Conservation (phyloP, 37 sponge, comb jelly and placozoan species). For the Theonella swinhoei region DNA sequence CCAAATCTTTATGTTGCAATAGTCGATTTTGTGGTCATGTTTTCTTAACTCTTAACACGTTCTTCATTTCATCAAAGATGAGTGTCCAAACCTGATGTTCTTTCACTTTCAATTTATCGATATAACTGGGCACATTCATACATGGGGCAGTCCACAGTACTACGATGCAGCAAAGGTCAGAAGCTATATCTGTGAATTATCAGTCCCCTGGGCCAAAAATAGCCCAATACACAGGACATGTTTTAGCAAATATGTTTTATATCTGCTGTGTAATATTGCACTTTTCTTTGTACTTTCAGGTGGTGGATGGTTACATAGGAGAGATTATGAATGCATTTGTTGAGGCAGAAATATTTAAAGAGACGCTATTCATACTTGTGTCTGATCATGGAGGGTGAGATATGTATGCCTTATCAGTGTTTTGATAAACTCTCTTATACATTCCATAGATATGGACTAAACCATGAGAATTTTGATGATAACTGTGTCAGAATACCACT, state of each 20-base stretch:
- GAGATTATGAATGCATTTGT: constrained; percentile 3
- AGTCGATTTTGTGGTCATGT: no score
- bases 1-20: no score
- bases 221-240: no score
- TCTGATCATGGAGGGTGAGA: constrained; percentile 32
- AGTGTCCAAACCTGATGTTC: constrained; percentile 29
- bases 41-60: neutral
- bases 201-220: no score
- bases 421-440: no score
- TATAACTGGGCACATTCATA: constrained; percentile 10
- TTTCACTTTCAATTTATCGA: constrained; percentile 34
- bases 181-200: no score
- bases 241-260: no score
- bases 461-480: constrained; percentile 23
- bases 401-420: no score
- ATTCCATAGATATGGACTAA: neutral
- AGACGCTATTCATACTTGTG: constrained; percentile 23
- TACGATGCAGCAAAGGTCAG: constrained; percentile 33
- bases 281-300: no score
- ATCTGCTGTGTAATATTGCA: neutral
- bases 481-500: constrained; percentile 16
- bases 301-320: constrained; percentile 41
- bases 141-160: constrained; percentile 33
- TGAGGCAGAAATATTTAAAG: neutral
- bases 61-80: neutral